Percentiles rank a stretch among this genome's conserved stretches.
phyloP scores from a whole-genome alignment of 2,113 vertebrate genomes.

The Condylura cristata region DNA sequence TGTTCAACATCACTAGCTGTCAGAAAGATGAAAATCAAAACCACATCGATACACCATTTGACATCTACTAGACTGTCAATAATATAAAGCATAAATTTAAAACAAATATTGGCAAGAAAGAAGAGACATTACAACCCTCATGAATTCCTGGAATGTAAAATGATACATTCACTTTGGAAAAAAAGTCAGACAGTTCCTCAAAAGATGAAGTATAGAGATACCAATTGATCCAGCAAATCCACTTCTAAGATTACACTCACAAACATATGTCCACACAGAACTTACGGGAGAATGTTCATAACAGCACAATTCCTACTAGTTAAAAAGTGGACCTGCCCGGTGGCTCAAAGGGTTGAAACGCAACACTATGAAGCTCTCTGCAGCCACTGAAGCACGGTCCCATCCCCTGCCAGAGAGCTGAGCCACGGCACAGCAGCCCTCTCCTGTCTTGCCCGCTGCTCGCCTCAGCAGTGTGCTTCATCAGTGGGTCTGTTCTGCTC shows the following conservation, averaged over 20 bases:
- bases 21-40: conserved; percentile 14
- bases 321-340: too few relatives aligned
- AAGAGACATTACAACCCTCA: neutral
- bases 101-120: neutral
- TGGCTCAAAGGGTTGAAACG: too few relatives aligned
- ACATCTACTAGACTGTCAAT: neutral
- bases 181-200: neutral
- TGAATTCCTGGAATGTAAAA: neutral
- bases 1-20: neutral
- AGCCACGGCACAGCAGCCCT: too few relatives aligned
- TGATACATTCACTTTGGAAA: neutral
- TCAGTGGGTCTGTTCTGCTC: too few relatives aligned
- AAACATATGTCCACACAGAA: neutral
- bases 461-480: too few relatives aligned
- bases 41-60: neutral
- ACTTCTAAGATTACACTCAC: neutral
- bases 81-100: neutral
- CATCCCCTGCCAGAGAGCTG: too few relatives aligned
- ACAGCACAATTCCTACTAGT: neutral
- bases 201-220: neutral
- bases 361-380: too few relatives aligned
- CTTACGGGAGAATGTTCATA: neutral
- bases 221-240: neutral
- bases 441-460: too few relatives aligned
- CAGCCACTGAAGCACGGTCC: too few relatives aligned